Evolutionary conservation across 1,140 invertebrate genomes (phyloP), one percentile per base, ranked within the genome.

Genomic region (Aphelenchoides fujianensis): DNA sequence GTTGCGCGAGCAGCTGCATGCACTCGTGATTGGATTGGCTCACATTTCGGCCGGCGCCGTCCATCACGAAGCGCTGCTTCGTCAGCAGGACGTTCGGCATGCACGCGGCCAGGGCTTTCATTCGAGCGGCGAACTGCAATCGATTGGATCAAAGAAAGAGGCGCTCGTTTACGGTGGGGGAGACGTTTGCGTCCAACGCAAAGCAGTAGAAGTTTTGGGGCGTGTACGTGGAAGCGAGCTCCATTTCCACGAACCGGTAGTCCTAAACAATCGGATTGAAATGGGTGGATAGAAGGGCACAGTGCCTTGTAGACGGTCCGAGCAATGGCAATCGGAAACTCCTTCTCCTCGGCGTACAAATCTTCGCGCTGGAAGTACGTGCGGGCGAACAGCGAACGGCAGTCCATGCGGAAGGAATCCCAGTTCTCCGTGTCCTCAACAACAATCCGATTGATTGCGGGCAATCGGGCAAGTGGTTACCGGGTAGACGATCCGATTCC

Each of bases 201-300:
- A 37, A 75, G 72, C 74, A 75, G 48, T 75, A 75, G 31, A 31
- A 73, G 68, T 75, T 75, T 35, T 75, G 53, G 9, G 66, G 75
- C 28, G 69, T 37, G 52, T 75, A 75, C 30, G 34, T 73, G 36
- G 59, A 36, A n/a, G 73, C 35, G 37, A 75, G 41, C 35, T 73
- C 74, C 16, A 69, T 55, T 69, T 75, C 74, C 16, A 78, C 27
- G 28, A 77, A 74, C 2, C 64, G 37, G 23, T 78, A 75, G 27
- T 75, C 74, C n/a, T n/a, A n/a, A n/a, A n/a, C n/a, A n/a, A n/a
- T n/a, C n/a, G n/a, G n/a, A n/a, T 59, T 59, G 34, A 19, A 30
- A 12, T 59, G 5, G 7, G 28, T 5, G 5, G 27, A 16, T 30
- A 59, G 41, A 12, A 48, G 23, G 28, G 5, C 12, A 12, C 12